Percentiles rank a stretch among this genome's conserved stretches.
Evolutionary conservation across 92 coral and sea anemone genomes (phyloP).

Genomic region (Heliopora coerulea): DNA sequence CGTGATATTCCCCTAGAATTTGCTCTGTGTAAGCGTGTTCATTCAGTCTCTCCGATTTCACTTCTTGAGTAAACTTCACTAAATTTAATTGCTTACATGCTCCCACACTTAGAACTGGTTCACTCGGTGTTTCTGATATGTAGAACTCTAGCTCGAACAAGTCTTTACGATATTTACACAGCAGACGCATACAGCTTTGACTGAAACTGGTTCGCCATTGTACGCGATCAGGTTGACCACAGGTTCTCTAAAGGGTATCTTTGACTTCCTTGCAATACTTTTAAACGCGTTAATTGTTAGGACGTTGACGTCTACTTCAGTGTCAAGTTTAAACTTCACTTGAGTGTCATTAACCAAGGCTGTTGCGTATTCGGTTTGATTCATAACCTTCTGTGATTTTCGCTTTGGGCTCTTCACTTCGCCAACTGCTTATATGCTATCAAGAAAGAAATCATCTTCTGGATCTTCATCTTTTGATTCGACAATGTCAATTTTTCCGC

Average conservation of each 20-base stretch:
- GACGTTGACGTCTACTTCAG: slow-evolving; percentile 51
- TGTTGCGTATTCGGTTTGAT: slow-evolving; percentile 38
- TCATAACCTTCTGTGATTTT: slow-evolving; percentile 30
- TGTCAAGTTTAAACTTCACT: slow-evolving; percentile 41
- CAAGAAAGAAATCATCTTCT: slow-evolving; percentile 38
- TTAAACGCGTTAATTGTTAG: slow-evolving; percentile 41
- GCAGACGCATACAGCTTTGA: slow-evolving; percentile 44
- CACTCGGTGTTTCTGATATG: slow-evolving; percentile 44
- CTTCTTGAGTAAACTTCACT: slow-evolving; percentile 16
- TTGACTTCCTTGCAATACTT: slow-evolving; percentile 21
- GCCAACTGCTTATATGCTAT: too few relatives aligned
- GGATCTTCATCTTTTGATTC: slow-evolving; percentile 38
- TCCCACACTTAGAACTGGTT: slow-evolving; percentile 45
- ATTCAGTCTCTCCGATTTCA: not conserved
- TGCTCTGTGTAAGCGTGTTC: slow-evolving; percentile 28
- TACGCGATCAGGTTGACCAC: slow-evolving; percentile 45
- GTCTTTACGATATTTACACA: slow-evolving; percentile 19
- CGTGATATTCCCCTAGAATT: slow-evolving; percentile 33
- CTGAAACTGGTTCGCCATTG: slow-evolving; percentile 45
- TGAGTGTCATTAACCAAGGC: slow-evolving; percentile 28
- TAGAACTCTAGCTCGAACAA: slow-evolving; percentile 33
- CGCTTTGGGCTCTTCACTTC: slow-evolving; percentile 17
- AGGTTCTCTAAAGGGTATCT: slow-evolving; percentile 40
- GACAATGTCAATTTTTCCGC: slow-evolving; percentile 23
- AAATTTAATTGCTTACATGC: slow-evolving; percentile 42